phyloP scores from a whole-genome alignment of 2,113 vertebrate genomes.

The Acrocephalus kingi region DNA sequence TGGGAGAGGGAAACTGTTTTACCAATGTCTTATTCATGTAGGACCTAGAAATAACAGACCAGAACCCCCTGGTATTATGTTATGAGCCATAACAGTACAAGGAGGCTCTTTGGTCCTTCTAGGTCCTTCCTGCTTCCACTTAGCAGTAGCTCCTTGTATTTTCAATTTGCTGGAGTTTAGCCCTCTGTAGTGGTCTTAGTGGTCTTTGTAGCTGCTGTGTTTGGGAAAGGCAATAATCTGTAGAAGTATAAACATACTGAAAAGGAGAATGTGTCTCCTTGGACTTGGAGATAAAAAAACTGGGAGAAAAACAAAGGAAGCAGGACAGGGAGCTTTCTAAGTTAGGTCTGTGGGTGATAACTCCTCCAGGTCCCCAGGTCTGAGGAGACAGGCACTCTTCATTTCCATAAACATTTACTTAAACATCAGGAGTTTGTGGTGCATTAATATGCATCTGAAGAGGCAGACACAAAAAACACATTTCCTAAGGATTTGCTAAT shows the following conservation, averaged over 20 bases:
- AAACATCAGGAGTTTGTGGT: background rate
- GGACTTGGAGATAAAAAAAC: background rate
- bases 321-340: background rate
- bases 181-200: background rate
- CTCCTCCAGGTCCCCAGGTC: background rate
- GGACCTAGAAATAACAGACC: background rate
- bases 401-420: background rate
- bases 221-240: background rate
- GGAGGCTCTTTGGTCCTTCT: background rate
- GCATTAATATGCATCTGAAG: background rate
- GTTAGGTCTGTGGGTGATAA: background rate
- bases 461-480: background rate
- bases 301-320: background rate
- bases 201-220: background rate
- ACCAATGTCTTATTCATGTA: background rate
- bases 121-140: background rate
- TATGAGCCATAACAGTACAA: background rate
- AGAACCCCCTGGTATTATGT: background rate
- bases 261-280: background rate
- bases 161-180: background rate
- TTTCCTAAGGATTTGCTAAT: background rate
- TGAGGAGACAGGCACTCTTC: background rate
- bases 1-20: background rate
- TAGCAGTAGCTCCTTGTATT: background rate
- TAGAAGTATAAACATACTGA: background rate